phyloP scores from a whole-genome alignment of 2,888 invertebrate genomes.

The Leucophenga maculata region DNA sequence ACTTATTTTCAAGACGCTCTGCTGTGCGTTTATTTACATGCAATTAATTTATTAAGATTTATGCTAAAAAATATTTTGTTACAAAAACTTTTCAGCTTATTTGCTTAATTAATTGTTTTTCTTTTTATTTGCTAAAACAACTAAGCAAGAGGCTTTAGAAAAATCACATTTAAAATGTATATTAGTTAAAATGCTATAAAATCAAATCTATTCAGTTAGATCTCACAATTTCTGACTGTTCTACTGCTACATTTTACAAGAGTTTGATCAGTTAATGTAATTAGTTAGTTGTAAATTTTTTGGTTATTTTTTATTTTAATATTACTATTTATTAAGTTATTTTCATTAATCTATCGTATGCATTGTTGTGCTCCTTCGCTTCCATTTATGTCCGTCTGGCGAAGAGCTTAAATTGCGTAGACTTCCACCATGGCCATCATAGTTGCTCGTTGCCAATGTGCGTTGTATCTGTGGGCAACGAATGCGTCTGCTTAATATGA shows the following conservation, averaged over 20 bases:
- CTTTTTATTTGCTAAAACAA: constrained; percentile 40
- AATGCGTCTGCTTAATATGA: constrained; percentile 63
- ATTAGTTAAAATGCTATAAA: background rate
- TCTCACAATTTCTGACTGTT: no score
- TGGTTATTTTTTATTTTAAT: background rate
- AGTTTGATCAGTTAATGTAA: background rate
- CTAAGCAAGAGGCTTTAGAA: constrained; percentile 41
- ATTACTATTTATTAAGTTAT: background rate
- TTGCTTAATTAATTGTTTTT: constrained; percentile 3
- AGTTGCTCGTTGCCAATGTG: constrained; percentile 72
- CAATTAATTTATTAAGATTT: constrained; percentile 15
- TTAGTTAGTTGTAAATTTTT: no score
- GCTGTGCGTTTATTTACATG: constrained; percentile 13
- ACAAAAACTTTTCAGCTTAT: background rate
- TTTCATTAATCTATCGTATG: background rate
- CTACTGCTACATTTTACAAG: no score
- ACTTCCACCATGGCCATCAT: constrained; percentile 66
- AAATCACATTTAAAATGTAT: constrained; percentile 51
- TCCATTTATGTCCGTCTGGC: constrained; percentile 53
- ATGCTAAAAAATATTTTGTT: background rate
- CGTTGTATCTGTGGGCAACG: constrained; percentile 72
- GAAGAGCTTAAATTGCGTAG: constrained; percentile 50
- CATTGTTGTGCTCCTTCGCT: background rate
- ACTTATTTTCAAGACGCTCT: constrained; percentile 1
- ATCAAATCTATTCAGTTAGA: background rate